These are phyloP conservation scores for Pocota personata DNA, from an alignment of 2,888 invertebrate species.

Conservation along the genomic window DNA sequence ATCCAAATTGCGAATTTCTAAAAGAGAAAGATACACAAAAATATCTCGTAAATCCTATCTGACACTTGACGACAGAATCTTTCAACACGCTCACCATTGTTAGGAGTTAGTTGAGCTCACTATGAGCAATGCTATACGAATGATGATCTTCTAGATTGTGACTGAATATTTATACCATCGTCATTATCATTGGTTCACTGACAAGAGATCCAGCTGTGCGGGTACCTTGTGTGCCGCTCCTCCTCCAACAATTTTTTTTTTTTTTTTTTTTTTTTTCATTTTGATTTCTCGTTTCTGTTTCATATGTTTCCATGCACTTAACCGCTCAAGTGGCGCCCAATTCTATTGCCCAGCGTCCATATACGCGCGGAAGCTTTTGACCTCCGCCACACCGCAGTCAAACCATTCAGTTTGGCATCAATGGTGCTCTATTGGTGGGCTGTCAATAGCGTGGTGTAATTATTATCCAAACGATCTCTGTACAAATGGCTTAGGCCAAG, in stretches of 20 bases:
- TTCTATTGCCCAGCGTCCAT: constrained; percentile 24
- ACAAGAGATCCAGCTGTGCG: constrained; percentile 18
- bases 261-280: neutral
- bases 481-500: neutral
- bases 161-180: constrained; percentile 64
- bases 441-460: constrained; percentile 10
- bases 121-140: constrained; percentile 52
- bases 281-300: constrained; percentile 36
- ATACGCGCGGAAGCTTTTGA: constrained; percentile 51
- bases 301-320: constrained; percentile 52
- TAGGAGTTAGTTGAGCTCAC: constrained; percentile 53
- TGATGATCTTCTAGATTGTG: constrained; percentile 46
- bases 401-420: constrained; percentile 28
- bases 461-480: constrained; percentile 28
- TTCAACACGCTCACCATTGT: constrained; percentile 52
- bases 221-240: constrained; percentile 35
- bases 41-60: neutral
- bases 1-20: constrained; percentile 63
- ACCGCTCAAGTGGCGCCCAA: constrained; percentile 62
- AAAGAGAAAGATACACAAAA: constrained; percentile 25
- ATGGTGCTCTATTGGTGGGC: constrained; percentile 52
- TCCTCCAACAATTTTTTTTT: constrained; percentile 14
- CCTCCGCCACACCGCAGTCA: constrained; percentile 45
- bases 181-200: constrained; percentile 37
- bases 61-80: neutral